Percentiles rank a stretch among this genome's conserved stretches.
Conservation (phyloP, 2,888 invertebrate genomes). For the Trissonchulus latispiculum region DNA sequence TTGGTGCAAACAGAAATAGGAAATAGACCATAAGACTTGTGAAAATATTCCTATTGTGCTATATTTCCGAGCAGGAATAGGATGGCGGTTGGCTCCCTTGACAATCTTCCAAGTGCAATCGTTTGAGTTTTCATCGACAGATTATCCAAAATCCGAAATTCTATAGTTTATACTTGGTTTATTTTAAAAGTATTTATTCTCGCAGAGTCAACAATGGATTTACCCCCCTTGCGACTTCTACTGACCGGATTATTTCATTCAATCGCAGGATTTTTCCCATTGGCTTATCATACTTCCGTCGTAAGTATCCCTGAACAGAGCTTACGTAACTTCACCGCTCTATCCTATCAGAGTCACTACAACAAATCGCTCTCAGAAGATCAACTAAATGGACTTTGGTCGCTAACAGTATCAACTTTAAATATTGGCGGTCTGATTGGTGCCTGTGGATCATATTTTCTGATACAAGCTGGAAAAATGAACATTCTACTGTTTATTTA, state of each 20-base stretch:
- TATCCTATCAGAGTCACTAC: background rate
- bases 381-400: background rate
- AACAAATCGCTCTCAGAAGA: background rate
- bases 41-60: no score
- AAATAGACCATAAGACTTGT: no score
- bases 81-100: no score
- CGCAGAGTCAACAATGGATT: no score
- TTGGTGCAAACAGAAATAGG: no score
- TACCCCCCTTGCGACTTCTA: no score
- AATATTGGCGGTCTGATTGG: background rate
- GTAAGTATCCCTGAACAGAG: background rate
- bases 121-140: no score
- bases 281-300: background rate
- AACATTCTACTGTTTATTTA: background rate
- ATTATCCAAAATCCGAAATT: no score
- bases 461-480: background rate
- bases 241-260: background rate
- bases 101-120: no score
- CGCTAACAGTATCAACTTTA: background rate
- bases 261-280: background rate
- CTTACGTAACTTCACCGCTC: background rate
- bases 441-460: background rate
- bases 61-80: no score
- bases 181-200: no score
- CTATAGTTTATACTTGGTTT: no score